Conservation (phyloP, 2,797 vertebrate genomes). For the Enteromius afrohamiltoni region DNA sequence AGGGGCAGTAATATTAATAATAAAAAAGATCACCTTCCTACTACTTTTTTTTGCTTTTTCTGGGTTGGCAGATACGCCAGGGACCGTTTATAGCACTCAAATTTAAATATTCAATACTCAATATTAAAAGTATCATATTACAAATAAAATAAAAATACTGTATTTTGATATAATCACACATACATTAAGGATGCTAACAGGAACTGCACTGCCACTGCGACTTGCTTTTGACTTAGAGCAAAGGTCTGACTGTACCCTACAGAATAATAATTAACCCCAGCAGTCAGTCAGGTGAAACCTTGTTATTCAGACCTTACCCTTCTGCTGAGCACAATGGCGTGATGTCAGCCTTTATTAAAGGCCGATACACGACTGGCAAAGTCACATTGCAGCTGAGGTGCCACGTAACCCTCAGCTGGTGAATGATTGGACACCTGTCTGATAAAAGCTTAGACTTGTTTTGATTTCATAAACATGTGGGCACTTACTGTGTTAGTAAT, state of each 20-base stretch:
- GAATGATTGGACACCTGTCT: neutral
- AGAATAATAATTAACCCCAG: constrained; percentile 66
- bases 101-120: too few species aligned
- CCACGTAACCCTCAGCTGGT: constrained; percentile 2
- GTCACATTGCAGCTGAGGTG: constrained; percentile 12
- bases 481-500: constrained; percentile 94
- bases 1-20: neutral
- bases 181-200: neutral
- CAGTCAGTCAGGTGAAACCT: constrained; percentile 52
- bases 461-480: neutral
- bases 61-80: neutral
- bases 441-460: neutral
- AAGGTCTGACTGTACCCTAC: constrained; percentile 57
- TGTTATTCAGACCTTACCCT: constrained; percentile 30
- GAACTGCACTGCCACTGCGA: neutral
- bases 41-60: neutral
- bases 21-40: neutral
- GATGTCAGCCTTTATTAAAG: constrained; percentile 19
- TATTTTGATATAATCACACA: neutral
- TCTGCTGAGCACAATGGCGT: constrained; percentile 8
- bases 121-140: neutral
- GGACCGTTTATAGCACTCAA: neutral
- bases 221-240: constrained; percentile 41
- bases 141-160: neutral
- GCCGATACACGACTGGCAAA: neutral